Conservation (phyloP, 2,797 vertebrate genomes). For the Lophotriccus pileatus region DNA sequence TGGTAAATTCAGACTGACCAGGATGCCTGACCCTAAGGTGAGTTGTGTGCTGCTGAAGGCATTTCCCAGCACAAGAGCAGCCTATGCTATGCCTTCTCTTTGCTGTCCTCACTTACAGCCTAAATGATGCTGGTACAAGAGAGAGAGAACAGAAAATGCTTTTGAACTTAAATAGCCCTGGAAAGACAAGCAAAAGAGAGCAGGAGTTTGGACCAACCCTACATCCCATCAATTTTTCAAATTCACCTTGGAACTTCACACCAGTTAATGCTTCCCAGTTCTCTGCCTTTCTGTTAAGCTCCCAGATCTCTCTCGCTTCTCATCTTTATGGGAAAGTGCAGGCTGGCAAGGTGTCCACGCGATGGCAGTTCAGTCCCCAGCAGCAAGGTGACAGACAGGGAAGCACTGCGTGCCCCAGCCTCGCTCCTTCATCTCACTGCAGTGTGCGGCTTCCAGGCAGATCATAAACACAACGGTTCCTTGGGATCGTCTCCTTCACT, state of each 20-base stretch:
- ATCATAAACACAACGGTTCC: not conserved
- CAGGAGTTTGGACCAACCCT: not conserved
- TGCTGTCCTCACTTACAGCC: not conserved
- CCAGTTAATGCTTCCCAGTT: not conserved
- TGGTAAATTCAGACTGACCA: not conserved
- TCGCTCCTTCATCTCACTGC: accelerated
- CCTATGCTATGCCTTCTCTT: not conserved
- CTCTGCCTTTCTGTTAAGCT: not conserved
- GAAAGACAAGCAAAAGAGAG: not conserved
- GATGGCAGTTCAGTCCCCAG: slow-evolving; percentile 8
- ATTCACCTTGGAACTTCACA: not conserved
- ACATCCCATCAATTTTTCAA: not conserved
- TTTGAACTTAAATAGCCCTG: not conserved
- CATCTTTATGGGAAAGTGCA: not conserved
- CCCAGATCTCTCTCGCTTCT: not conserved
- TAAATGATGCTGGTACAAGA: too few relatives aligned
- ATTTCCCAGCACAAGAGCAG: not conserved
- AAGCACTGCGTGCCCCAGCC: not conserved
- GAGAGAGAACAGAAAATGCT: not conserved
- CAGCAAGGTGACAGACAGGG: not conserved
- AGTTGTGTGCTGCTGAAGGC: not conserved
- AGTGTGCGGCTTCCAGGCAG: not conserved
- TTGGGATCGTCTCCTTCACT: not conserved
- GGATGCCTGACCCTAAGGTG: not conserved
- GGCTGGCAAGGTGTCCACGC: not conserved